Evolutionary conservation across 2,113 vertebrate genomes (phyloP).

Genomic region (Neodontobutis hainanensis): DNA sequence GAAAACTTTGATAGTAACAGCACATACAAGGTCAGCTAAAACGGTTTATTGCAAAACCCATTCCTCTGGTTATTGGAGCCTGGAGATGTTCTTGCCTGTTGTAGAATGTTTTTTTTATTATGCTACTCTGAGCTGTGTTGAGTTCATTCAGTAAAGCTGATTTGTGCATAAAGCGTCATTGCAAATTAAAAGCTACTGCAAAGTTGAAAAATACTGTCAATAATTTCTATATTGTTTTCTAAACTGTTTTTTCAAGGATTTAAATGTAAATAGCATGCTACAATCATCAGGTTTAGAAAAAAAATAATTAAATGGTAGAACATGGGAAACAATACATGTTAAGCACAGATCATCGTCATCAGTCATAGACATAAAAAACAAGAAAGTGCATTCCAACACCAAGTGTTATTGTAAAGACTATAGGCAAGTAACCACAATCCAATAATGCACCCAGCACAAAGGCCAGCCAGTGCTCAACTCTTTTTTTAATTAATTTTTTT

Average conservation of each 20-base stretch:
- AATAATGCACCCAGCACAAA: conserved; percentile 50
- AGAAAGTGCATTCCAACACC: conserved; percentile 72
- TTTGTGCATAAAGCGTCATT: conserved; percentile 39
- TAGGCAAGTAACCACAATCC: conserved; percentile 60
- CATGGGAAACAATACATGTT: conserved; percentile 56
- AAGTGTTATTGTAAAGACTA: conserved; percentile 51
- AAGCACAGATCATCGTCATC: conserved; percentile 48
- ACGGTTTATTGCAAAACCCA: conserved; percentile 31
- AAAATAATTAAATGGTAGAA: conserved; percentile 31
- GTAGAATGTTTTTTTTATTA: conserved; percentile 24
- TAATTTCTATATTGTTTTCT: too few relatives aligned
- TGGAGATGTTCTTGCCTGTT: conserved; percentile 22
- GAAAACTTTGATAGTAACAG: conserved; percentile 28
- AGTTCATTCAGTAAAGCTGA: conserved; percentile 31
- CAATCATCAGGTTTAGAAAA: conserved; percentile 49
- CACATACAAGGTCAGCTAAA: conserved; percentile 19
- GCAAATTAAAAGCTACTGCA: conserved; percentile 33
- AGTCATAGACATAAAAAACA: conserved; percentile 46
- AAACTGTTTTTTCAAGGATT: conserved; percentile 18
- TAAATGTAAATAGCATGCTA: conserved; percentile 58
- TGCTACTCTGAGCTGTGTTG: conserved; percentile 56
- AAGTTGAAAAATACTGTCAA: conserved; percentile 10
- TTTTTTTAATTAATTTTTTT: conserved; percentile 23
- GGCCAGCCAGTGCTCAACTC: conserved; percentile 61
- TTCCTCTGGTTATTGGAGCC: conserved; percentile 9